Conservation (phyloP, 2,888 invertebrate species). For the Boloria selene region DNA sequence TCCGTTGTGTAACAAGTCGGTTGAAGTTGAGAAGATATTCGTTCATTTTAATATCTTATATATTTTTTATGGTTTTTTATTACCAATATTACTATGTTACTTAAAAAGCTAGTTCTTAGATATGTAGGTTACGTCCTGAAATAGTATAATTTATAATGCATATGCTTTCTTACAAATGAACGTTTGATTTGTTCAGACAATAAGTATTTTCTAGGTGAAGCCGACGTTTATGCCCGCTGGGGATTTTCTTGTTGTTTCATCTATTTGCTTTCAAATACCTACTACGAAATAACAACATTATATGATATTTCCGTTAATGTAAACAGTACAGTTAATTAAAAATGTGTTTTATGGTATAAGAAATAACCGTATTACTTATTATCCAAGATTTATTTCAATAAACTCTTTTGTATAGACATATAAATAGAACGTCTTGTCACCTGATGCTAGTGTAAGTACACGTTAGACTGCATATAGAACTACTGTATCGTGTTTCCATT, state of each 20-base stretch:
- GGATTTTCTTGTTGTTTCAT: background rate
- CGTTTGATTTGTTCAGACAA: conserved; percentile 8
- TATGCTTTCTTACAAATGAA: conserved; percentile 10
- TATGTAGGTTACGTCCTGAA: background rate
- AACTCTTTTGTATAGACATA: conserved; percentile 15
- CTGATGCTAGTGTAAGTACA: conserved; percentile 56
- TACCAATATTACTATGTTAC: background rate
- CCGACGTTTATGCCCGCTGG: background rate
- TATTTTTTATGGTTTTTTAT: background rate
- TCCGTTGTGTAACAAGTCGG: conserved; percentile 53
- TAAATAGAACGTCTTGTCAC: conserved; percentile 60
- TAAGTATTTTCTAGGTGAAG: conserved; percentile 5
- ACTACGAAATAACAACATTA: background rate
- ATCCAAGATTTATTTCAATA: conserved; percentile 11
- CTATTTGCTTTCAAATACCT: background rate
- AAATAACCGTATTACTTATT: conserved; percentile 1
- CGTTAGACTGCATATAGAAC: conserved; percentile 55
- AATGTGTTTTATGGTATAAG: background rate
- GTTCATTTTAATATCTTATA: background rate
- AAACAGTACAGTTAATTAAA: background rate
- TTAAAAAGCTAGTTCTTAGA: background rate
- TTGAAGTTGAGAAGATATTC: conserved; percentile 39
- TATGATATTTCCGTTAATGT: background rate
- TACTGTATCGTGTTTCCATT: conserved; percentile 47
- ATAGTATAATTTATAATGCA: conserved; percentile 3